These are phyloP conservation scores for Corythornis cristatus DNA, from an alignment of 2,113 vertebrate species.

Conservation along the genomic window DNA sequence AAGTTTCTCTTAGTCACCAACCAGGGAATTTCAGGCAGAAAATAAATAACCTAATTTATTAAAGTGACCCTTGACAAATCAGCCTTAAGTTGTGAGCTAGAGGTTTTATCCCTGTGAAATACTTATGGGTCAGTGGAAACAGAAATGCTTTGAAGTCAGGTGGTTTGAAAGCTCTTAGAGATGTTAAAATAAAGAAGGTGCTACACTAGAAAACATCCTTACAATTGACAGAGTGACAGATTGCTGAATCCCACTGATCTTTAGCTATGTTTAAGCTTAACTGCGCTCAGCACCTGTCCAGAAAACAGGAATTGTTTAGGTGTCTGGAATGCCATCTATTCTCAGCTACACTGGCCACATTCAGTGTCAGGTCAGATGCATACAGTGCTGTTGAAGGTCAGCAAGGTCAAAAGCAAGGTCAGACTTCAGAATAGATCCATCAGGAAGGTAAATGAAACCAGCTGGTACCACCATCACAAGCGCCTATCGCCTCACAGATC, in stretches of 20 bases:
- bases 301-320: background rate
- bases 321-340: background rate
- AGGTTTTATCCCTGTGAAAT: slow-evolving; percentile 16
- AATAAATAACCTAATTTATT: slow-evolving; percentile 61
- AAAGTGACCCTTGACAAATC: slow-evolving; percentile 23
- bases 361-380: background rate
- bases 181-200: background rate
- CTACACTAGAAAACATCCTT: background rate
- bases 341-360: accelerated
- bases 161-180: background rate
- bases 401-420: background rate
- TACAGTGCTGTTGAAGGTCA: background rate
- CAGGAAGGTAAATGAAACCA: background rate
- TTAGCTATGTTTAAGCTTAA: background rate
- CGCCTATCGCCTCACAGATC: background rate
- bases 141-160: slow-evolving; percentile 29
- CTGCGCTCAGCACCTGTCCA: background rate
- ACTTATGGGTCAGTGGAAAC: background rate
- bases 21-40: slow-evolving; percentile 47
- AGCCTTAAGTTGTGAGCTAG: background rate
- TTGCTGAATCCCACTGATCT: background rate
- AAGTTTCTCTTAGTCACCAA: slow-evolving; percentile 50
- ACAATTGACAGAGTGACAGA: background rate
- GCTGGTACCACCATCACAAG: background rate
- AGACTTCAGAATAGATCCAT: accelerated